A percentile compares a stretch with the other conserved stretches of the same genome.
Conservation (phyloP, 1,140 invertebrate species). For the Penaeus vannamei region DNA sequence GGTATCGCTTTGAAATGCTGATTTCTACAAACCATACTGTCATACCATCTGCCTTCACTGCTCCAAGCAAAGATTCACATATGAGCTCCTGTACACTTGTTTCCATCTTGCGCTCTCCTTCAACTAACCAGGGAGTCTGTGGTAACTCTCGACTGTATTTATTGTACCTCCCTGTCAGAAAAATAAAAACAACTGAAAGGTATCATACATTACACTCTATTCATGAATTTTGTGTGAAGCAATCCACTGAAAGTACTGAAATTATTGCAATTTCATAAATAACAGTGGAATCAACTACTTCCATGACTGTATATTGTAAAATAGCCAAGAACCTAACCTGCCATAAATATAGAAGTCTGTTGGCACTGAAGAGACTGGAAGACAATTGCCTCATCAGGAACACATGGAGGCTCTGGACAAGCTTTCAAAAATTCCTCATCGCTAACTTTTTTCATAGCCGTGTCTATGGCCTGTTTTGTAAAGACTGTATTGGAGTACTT, state of each 20-base stretch:
- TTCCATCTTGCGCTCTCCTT: slow-evolving; percentile 85
- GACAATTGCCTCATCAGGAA: slow-evolving; percentile 70
- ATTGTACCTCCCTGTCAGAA: slow-evolving; percentile 82
- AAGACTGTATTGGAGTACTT: slow-evolving; percentile 73
- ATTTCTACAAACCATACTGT: slow-evolving; percentile 33
- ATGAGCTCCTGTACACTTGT: slow-evolving; percentile 94
- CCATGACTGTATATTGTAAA: too few relatives aligned
- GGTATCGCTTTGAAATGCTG: slow-evolving; percentile 29
- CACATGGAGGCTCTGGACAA: slow-evolving; percentile 73
- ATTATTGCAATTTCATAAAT: too few relatives aligned
- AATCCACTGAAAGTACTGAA: too few relatives aligned
- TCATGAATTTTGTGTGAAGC: too few relatives aligned
- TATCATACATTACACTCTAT: too few relatives aligned
- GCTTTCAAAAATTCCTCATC: slow-evolving; percentile 55
- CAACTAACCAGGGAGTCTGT: slow-evolving; percentile 95
- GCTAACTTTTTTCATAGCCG: slow-evolving; percentile 67
- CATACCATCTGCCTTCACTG: slow-evolving; percentile 75
- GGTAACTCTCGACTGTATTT: slow-evolving; percentile 89
- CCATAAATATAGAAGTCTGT: slow-evolving; percentile 76
- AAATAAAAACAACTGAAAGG: slow-evolving; percentile 61
- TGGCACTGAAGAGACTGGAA: slow-evolving; percentile 73
- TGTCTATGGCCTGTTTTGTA: slow-evolving; percentile 73
- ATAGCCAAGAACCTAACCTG: slow-evolving; percentile 72
- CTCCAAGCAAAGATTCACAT: slow-evolving; percentile 76
- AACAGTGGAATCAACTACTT: too few relatives aligned